A percentile compares a stretch with the other conserved stretches of the same genome.
Conservation (phyloP, 1,140 invertebrate species). For the Microplitis demolitor region DNA sequence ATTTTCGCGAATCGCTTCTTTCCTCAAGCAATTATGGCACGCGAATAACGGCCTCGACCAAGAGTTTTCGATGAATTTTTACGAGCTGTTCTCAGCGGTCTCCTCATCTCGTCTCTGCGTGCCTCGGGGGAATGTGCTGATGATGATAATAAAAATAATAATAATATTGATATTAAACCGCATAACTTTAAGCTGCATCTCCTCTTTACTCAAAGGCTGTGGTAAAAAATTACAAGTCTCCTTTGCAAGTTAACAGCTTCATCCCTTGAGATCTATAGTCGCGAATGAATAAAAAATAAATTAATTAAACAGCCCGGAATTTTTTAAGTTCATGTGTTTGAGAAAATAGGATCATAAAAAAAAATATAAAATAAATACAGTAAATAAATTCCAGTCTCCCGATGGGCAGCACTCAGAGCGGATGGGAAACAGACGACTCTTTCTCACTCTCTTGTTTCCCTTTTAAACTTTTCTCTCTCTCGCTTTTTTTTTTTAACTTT, state of each 20-base stretch:
- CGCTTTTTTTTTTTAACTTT: neutral
- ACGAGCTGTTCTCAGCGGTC: slow-evolving; percentile 2
- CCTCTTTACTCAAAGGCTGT: neutral
- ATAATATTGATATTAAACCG: slow-evolving; percentile 8
- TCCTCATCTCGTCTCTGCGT: neutral
- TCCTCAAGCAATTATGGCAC: slow-evolving; percentile 18
- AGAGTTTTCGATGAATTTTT: slow-evolving; percentile 26
- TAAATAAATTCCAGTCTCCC: neutral
- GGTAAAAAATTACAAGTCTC: neutral
- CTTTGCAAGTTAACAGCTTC: neutral
- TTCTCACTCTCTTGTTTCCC: neutral
- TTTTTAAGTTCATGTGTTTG: too few relatives aligned
- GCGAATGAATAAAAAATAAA: neutral
- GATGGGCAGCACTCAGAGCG: slow-evolving; percentile 3
- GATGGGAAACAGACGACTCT: slow-evolving; percentile 15
- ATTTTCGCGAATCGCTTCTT: slow-evolving; percentile 12
- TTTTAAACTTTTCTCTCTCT: neutral
- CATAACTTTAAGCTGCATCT: neutral
- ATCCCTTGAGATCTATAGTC: neutral
- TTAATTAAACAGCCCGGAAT: too few relatives aligned
- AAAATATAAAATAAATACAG: slow-evolving; percentile 5
- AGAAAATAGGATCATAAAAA: neutral
- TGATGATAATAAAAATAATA: neutral
- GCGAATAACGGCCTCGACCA: slow-evolving; percentile 17
- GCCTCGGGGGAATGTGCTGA: neutral